Percentiles rank a stretch among this genome's conserved stretches.
Evolutionary conservation across 2,113 vertebrate species (phyloP).

Genomic region (Aythya baeri): DNA sequence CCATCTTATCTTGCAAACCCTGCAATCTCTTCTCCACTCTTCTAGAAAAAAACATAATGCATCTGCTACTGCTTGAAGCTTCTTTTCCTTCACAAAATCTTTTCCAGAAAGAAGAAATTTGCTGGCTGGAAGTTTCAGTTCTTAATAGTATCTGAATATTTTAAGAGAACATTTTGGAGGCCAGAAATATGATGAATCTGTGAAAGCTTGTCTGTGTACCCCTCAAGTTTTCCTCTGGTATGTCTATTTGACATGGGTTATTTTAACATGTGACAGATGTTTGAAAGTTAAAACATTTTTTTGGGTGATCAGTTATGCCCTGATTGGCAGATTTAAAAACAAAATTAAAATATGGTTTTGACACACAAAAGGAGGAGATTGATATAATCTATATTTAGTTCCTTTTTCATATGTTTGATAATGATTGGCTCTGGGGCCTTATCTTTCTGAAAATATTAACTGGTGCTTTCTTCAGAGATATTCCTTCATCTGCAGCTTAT

Average conservation of each 20-base stretch:
- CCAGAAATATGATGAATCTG: background rate
- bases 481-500: background rate
- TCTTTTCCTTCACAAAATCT: background rate
- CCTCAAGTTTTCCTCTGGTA: background rate
- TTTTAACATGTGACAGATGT: background rate
- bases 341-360: slow-evolving; percentile 13
- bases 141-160: background rate
- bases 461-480: background rate
- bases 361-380: background rate
- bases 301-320: background rate
- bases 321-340: slow-evolving; percentile 11
- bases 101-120: background rate
- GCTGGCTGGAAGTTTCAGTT: background rate
- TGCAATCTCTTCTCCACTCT: background rate
- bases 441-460: background rate
- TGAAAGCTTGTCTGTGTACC: background rate
- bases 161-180: background rate
- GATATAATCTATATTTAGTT: background rate
- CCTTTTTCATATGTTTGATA: background rate
- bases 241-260: background rate
- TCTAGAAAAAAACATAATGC: background rate
- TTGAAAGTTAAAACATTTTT: background rate
- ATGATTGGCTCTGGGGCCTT: background rate
- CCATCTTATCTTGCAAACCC: background rate
- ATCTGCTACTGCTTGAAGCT: background rate